Base-by-base conservation (phyloP, 2,797 vertebrate species). In the Anas flavirostris region DNA sequence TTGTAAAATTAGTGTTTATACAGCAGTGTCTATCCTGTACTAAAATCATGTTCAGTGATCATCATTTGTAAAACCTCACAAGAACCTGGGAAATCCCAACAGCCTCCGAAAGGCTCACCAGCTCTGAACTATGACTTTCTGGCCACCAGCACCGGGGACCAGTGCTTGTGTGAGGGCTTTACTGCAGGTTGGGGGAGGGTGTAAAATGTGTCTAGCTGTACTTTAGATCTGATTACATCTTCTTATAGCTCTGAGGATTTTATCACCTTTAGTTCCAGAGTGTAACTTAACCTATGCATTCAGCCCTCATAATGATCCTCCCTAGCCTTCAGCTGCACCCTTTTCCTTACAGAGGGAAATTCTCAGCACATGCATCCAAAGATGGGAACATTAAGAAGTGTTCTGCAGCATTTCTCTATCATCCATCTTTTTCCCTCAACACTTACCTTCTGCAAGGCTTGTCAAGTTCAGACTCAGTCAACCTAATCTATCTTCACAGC, bases 231-330 rank as follows among this genome's bases (percentile, higher is more conserved):
- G 74, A 94, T 96, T 97, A 94, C 94, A 95, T 44, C 86, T 93
- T 93, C 86, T 66, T 90, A 82, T 46, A 92, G 73, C 84, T 94
- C 83, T 4, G 11, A 97, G 94, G 68, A 97, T 94, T 96, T 94
- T 95, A 95, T 46, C 94, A 96, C 83, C 94, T 98, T 96, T 86
- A 44, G 53, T 73, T 96, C 84, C 94, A 96, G 75, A 83, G 63
- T 74, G 95, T 91, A 96, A 96, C 18, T 89, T 90, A 96, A 75
- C 58, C 92, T 86, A 86, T 70, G 83, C 48, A 95, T 89, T 92
- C 67, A 94, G 63, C 43, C 48, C 60, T 88, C 86, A 62, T 4
- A 87, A 53, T 29, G 53, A 88, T 86, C 72, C 46, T 66, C 28
- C 53, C 25, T 74, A 86, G 58, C 19, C 37, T 90, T 85, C 86